Base-by-base conservation (phyloP, 1,140 invertebrate genomes). In the Drosophila fuyamai region DNA sequence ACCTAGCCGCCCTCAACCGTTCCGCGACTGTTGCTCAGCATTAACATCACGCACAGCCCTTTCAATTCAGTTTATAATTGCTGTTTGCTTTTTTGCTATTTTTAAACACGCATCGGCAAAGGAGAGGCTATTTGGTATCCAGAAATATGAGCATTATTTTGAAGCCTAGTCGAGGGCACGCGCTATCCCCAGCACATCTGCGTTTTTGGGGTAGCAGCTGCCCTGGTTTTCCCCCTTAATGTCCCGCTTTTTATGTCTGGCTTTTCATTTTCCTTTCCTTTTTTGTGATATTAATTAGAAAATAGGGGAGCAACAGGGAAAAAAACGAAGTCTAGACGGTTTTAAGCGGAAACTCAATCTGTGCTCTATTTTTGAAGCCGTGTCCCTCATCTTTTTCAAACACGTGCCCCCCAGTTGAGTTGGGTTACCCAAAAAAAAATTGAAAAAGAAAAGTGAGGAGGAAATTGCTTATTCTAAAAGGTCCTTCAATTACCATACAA, bases 31-130 rank as follows among this genome's bases (percentile, higher is more conserved):
- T 46, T 55, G 43, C 55, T 79, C 79, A 73, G 71, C 84, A 88
- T 89, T 89, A 76, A 63, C 80, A 85, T 82, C 83, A 83, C 84
- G 84, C 84, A 83, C 84, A 89, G 81, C 84, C 84, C 83, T 84
- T 88, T 80, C 83, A 84, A 88, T 88, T 71, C 65, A 68, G 35
- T 71, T 72, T 89, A 88, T 84, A 88, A 88, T 84, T 89, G 84
- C 67, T 89, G 73, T 61, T 70, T 67, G 40, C 44, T 50, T 68
- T 68, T 86, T 86, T 65, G 83, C 83, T 86, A 86, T 86, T 86
- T 88, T 86, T 86, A 85, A 79, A 75, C 80, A 57, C 65, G 54
- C 72, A 68, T 48, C 58, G 65, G 62, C 35, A 48, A 54, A 50
- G 43, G 35, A 63, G 40, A 35, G 43, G 65, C 23, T 51, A 5